A percentile compares a stretch with the other conserved stretches of the same genome.
Evolutionary conservation across 1,140 invertebrate species (phyloP).

Genomic region (Nephila pilipes): DNA sequence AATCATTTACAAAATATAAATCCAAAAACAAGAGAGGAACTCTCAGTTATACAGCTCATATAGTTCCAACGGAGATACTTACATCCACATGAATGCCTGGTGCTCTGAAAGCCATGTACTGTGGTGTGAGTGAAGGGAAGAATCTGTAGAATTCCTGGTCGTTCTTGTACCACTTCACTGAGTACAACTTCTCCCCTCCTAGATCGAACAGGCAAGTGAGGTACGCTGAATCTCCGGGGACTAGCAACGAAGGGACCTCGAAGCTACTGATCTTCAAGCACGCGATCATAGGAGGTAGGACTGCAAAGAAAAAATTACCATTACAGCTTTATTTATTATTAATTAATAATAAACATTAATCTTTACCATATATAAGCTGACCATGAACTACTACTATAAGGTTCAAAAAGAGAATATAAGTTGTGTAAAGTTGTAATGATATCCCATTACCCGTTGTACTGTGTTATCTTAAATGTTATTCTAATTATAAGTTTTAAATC

Average conservation of each 20-base stretch:
- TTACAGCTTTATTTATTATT: too few relatives aligned
- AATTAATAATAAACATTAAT: too few relatives aligned
- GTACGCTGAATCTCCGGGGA: slow-evolving; percentile 68
- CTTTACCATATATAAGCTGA: too few relatives aligned
- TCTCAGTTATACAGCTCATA: too few relatives aligned
- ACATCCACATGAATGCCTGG: slow-evolving; percentile 76
- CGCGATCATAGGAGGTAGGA: slow-evolving; percentile 31
- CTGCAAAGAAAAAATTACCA: background rate
- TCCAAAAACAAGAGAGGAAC: too few relatives aligned
- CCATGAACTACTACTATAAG: too few relatives aligned
- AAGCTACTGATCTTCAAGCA: slow-evolving; percentile 68
- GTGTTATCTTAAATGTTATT: too few relatives aligned
- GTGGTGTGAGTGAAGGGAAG: slow-evolving; percentile 83
- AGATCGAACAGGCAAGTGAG: slow-evolving; percentile 80
- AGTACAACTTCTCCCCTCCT: slow-evolving; percentile 80
- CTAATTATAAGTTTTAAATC: too few relatives aligned
- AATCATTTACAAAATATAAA: too few relatives aligned
- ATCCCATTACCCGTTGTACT: too few relatives aligned
- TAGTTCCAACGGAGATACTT: background rate
- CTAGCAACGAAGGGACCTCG: slow-evolving; percentile 49
- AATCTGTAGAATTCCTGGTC: slow-evolving; percentile 86
- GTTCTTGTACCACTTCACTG: slow-evolving; percentile 82
- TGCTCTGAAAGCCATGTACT: slow-evolving; percentile 69
- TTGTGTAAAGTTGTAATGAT: too few relatives aligned
- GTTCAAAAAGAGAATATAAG: too few relatives aligned